These are phyloP conservation scores for Elachura formosa DNA, from an alignment of 2,113 vertebrate genomes.

Conservation along the genomic window DNA sequence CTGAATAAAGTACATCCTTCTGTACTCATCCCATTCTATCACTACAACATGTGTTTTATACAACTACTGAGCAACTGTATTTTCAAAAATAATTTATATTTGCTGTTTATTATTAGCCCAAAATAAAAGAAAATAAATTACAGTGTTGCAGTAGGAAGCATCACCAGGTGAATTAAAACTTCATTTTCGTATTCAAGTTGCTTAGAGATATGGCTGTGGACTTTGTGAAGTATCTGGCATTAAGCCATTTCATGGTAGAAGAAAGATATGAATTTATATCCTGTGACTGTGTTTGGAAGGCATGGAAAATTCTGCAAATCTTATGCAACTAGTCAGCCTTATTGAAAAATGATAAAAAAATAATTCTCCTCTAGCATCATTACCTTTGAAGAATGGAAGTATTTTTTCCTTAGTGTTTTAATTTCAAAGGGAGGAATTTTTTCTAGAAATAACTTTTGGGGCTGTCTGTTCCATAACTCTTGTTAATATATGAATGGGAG, in stretches of 20 bases:
- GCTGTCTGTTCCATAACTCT: background rate
- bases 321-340: background rate
- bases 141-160: background rate
- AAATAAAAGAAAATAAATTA: background rate
- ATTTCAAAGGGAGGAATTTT: background rate
- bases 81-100: background rate
- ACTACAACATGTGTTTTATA: background rate
- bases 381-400: background rate
- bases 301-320: background rate
- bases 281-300: background rate
- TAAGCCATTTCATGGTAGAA: background rate
- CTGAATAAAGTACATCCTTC: background rate
- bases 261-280: background rate
- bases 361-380: background rate
- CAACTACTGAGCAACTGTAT: background rate
- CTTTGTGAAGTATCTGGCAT: background rate
- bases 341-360: background rate
- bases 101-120: background rate
- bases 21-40: background rate
- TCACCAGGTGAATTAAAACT: background rate
- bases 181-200: background rate
- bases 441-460: background rate
- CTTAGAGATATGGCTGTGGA: background rate
- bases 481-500: background rate
- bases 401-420: background rate